Percentiles rank a stretch among this genome's conserved stretches.
Conservation (phyloP, 1,140 invertebrate genomes). For the Drosophila pseudoananassae region DNA sequence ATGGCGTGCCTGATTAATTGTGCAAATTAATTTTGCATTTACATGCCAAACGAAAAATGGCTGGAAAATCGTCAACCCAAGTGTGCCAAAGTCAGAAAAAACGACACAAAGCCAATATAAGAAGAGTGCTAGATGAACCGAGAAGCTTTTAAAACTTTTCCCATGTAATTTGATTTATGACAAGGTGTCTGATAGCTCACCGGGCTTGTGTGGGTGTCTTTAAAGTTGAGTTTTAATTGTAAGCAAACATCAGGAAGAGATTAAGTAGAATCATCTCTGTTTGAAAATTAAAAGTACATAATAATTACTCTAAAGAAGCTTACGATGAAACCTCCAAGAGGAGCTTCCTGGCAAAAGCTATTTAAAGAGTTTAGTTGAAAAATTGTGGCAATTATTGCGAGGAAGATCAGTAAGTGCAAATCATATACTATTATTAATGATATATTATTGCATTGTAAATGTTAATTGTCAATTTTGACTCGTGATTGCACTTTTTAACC, state of each 20-base stretch:
- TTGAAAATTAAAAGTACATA: too few relatives aligned
- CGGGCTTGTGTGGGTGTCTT: not conserved
- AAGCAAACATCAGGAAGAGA: not conserved
- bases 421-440: not conserved
- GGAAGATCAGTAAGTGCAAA: too few relatives aligned
- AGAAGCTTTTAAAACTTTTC: slow-evolving; percentile 33
- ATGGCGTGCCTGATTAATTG: slow-evolving; percentile 70
- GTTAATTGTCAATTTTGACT: not conserved
- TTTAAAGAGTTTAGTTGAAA: too few relatives aligned
- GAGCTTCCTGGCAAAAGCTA: too few relatives aligned
- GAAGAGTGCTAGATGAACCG: not conserved
- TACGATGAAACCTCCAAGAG: too few relatives aligned
- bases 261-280: too few relatives aligned
- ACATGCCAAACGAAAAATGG: slow-evolving; percentile 57
- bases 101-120: slow-evolving; percentile 8
- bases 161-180: slow-evolving; percentile 39
- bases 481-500: not conserved
- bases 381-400: too few relatives aligned
- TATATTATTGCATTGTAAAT: not conserved
- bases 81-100: slow-evolving; percentile 31
- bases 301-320: too few relatives aligned
- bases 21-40: slow-evolving; percentile 77
- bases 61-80: slow-evolving; percentile 51
- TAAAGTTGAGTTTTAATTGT: slow-evolving; percentile 4
- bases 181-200: slow-evolving; percentile 14